Evolutionary conservation across 2,888 invertebrate species (phyloP).

Genomic region (Hydropsyche betteni): DNA sequence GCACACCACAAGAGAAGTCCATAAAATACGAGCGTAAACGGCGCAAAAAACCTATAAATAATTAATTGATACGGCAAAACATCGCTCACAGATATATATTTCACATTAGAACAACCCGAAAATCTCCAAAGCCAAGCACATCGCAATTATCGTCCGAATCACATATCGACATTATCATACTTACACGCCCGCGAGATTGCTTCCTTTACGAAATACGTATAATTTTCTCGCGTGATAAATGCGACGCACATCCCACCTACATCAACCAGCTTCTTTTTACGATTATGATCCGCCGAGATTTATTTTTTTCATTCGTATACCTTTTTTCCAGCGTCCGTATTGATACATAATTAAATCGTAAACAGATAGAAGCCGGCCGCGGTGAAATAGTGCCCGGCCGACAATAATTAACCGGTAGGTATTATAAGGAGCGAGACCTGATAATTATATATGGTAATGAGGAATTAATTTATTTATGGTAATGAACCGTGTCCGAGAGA

Average conservation of each 20-base stretch:
- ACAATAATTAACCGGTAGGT: constrained; percentile 47
- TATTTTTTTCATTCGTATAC: too few relatives aligned
- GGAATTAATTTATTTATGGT: constrained; percentile 52
- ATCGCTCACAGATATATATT: too few relatives aligned
- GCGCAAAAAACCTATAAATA: too few relatives aligned
- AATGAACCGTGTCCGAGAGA: constrained; percentile 51
- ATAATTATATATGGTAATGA: constrained; percentile 52
- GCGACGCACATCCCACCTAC: constrained; percentile 8
- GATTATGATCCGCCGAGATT: neutral
- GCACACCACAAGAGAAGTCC: too few relatives aligned
- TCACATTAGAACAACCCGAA: too few relatives aligned
- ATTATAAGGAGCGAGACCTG: constrained; percentile 47
- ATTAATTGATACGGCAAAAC: too few relatives aligned
- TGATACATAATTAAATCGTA: constrained; percentile 31
- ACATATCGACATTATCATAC: constrained; percentile 15
- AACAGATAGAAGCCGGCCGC: constrained; percentile 2
- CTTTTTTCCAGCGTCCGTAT: neutral
- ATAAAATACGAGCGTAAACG: too few relatives aligned
- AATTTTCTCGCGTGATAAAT: constrained; percentile 28
- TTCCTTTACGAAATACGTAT: constrained; percentile 31
- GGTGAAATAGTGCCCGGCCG: constrained; percentile 23
- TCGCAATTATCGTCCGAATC: constrained; percentile 26
- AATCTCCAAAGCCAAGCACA: neutral
- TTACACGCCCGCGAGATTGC: constrained; percentile 11
- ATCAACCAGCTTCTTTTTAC: neutral